phyloP scores from a whole-genome alignment of 2,888 invertebrate genomes.

The Alviniconcha strummeri region DNA sequence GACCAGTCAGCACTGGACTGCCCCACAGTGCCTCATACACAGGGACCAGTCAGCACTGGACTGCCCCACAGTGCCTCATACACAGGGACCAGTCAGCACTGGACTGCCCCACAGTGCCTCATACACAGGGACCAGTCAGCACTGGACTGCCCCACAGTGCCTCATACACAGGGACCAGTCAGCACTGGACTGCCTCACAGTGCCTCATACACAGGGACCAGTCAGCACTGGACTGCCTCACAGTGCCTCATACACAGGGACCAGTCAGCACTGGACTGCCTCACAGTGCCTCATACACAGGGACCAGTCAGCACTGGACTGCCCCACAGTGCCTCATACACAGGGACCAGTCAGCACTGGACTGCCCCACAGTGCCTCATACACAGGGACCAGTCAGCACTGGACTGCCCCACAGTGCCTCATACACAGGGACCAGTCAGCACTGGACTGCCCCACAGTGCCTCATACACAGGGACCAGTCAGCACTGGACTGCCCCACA shows the following conservation, averaged over 20 bases:
- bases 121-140: conserved; percentile 4
- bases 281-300: too few species aligned
- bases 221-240: neutral
- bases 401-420: neutral
- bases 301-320: neutral
- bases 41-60: neutral
- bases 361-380: too few species aligned
- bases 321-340: neutral
- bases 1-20: neutral
- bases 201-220: conserved; percentile 13
- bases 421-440: neutral
- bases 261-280: too few species aligned
- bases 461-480: conserved; percentile 9
- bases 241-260: neutral
- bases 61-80: neutral
- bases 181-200: too few species aligned
- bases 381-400: neutral
- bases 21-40: too few species aligned
- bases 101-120: too few species aligned
- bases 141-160: neutral
- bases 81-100: neutral
- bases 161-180: neutral
- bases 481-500: neutral
- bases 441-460: too few species aligned
- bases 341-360: neutral